Evolutionary conservation across 2,888 invertebrate species (phyloP), one percentile per base, ranked within the genome.

Genomic region (Troilus luridus): DNA sequence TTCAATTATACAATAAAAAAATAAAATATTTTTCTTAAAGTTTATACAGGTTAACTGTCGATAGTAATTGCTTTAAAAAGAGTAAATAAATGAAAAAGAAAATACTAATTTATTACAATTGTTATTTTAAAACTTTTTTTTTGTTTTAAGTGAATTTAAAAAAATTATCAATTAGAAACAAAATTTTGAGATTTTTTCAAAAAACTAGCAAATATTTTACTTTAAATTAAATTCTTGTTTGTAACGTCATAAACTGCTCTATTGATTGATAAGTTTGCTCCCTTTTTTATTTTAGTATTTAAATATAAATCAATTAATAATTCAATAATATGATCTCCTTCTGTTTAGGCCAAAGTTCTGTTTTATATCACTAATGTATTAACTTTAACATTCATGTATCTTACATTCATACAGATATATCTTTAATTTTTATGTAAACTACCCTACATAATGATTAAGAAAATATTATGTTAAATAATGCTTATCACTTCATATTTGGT

Each of bases 201-300:
- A 64, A 9, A 64, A 64, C n/a, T n/a, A 64, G n/a, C 9, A n/a
- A n/a, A n/a, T 64, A 11, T 64, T 64, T 64, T 64, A 3, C 11
- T 64, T n/a, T 64, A 64, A 64, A 64, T n/a, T 64, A 64, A 64
- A 64, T n/a, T 64, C 64, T 64, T n/a, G n/a, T n/a, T 64, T 62
- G 19, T 62, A 8, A 7, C 19, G 7, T 19, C 21, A 62, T 64
- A n/a, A n/a, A 14, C 64, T 64, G 64, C 10, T 64, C 64, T 12
- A n/a, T 11, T n/a, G n/a, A 1, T 64, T n/a, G n/a, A n/a, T n/a
- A 10, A 21, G 64, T 64, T 64, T 64, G n/a, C 11, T 64, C 5
- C n/a, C 10, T 9, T n/a, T n/a, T 64, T 10, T 10, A 64, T 11
- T 64, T 64, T n/a, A n/a, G 10, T n/a, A 1, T 14, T 10, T 11